Percentiles rank a stretch among this genome's conserved stretches.
phyloP scores from a whole-genome alignment of 2,888 invertebrate species.

The Drosophila bunnanda region DNA sequence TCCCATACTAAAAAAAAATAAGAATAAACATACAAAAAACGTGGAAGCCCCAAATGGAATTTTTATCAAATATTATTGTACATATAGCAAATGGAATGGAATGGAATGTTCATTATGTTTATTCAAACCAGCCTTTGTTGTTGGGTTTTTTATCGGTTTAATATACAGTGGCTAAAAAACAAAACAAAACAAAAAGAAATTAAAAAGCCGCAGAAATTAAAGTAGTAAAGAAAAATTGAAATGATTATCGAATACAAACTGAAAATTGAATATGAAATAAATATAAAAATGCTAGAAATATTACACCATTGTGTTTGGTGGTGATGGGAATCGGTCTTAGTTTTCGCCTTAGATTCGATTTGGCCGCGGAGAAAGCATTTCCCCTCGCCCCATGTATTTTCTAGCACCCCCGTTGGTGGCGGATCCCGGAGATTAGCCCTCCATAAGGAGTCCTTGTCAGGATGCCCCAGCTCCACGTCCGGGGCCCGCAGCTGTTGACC shows the following conservation, averaged over 20 bases:
- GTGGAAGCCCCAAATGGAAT: constrained; percentile 38
- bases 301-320: constrained; percentile 54
- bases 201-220: constrained; percentile 55
- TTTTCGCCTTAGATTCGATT: constrained; percentile 8
- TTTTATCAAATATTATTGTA: constrained; percentile 60
- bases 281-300: constrained; percentile 73
- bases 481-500: constrained; percentile 62
- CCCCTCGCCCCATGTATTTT: neutral
- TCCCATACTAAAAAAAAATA: constrained; percentile 2
- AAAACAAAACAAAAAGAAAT: constrained; percentile 17
- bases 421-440: constrained; percentile 38
- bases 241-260: constrained; percentile 64
- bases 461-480: constrained; percentile 48
- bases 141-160: constrained; percentile 36
- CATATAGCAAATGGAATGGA: constrained; percentile 45
- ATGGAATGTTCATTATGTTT: constrained; percentile 53
- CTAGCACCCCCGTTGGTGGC: constrained; percentile 15
- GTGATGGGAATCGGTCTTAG: constrained; percentile 11
- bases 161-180: constrained; percentile 37
- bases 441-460: constrained; percentile 27
- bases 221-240: constrained; percentile 59
- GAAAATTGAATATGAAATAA: constrained; percentile 70
- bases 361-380: neutral
- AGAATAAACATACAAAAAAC: constrained; percentile 4
- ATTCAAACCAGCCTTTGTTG: constrained; percentile 34